Conservation (phyloP, 2,888 invertebrate species). For the Zonitis immaculata region DNA sequence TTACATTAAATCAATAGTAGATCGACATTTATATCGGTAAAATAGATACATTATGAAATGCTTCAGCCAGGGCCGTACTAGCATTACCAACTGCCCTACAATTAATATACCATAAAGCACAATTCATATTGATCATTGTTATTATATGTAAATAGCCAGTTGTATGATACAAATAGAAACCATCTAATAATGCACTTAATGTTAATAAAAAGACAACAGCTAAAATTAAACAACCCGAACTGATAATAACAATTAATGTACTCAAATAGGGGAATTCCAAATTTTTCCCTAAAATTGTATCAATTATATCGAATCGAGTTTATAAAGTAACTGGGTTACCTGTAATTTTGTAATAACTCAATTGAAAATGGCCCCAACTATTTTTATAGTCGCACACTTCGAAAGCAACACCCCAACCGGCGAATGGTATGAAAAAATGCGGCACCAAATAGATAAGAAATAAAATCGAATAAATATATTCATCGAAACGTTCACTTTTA, state of each 20-base stretch:
- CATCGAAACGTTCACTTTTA: conserved; percentile 60
- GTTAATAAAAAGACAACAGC: conserved; percentile 59
- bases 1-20: not conserved
- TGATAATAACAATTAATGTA: conserved; percentile 57
- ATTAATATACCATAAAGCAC: conserved; percentile 67
- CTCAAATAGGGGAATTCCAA: conserved; percentile 60
- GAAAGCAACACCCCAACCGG: conserved; percentile 65
- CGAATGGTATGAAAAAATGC: conserved; percentile 67
- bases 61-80: conserved; percentile 43
- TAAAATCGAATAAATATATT: conserved; percentile 64
- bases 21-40: not conserved
- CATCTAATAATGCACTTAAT: conserved; percentile 58
- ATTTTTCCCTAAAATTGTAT: conserved; percentile 56
- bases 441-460: conserved; percentile 64
- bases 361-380: conserved; percentile 64
- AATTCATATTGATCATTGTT: conserved; percentile 69
- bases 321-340: too few relatives aligned
- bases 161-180: conserved; percentile 61
- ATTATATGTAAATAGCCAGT: conserved; percentile 62
- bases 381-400: conserved; percentile 67
- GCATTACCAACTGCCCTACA: conserved; percentile 63
- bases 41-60: conserved; percentile 40
- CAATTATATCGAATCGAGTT: too few relatives aligned
- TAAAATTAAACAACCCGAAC: conserved; percentile 58
- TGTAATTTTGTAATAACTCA: conserved; percentile 48